Conservation (phyloP, 1,140 invertebrate species). For the Bombus fervidus region DNA sequence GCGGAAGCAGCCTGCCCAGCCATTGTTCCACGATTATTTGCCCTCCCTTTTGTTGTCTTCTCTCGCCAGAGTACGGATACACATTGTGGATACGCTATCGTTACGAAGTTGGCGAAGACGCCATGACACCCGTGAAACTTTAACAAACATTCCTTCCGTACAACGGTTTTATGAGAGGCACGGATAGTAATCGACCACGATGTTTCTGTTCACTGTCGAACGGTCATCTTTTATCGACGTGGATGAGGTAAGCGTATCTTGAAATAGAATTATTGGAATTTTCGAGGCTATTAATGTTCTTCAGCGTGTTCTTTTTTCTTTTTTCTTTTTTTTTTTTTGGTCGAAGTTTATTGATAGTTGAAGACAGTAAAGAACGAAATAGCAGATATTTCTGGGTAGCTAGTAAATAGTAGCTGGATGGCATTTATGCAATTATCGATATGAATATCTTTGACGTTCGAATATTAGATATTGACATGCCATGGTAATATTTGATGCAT, state of each 20-base stretch:
- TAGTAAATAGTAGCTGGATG: no score
- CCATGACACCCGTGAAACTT: constrained; percentile 16
- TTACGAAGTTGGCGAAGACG: constrained; percentile 10
- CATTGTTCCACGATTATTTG: constrained; percentile 61
- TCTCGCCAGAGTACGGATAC: constrained; percentile 20
- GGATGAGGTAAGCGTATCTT: background rate
- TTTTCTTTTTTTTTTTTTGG: background rate
- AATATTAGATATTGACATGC: no score
- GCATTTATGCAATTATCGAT: background rate
- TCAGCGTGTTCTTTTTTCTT: background rate
- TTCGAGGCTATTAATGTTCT: background rate
- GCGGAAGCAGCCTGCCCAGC: constrained; percentile 23
- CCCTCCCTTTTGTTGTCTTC: constrained; percentile 18
- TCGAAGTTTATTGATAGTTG: background rate
- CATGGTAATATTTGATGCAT: no score
- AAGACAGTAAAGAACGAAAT: background rate
- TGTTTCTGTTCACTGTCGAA: background rate
- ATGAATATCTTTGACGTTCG: background rate
- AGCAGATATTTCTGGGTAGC: background rate
- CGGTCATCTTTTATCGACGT: background rate
- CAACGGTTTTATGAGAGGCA: background rate
- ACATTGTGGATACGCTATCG: background rate
- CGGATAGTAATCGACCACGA: background rate
- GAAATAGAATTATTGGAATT: background rate
- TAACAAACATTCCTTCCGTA: constrained; percentile 13